Percentiles rank a stretch among this genome's conserved stretches.
Conservation (phyloP, 2,113 vertebrate species). For the Hemicordylus capensis region DNA sequence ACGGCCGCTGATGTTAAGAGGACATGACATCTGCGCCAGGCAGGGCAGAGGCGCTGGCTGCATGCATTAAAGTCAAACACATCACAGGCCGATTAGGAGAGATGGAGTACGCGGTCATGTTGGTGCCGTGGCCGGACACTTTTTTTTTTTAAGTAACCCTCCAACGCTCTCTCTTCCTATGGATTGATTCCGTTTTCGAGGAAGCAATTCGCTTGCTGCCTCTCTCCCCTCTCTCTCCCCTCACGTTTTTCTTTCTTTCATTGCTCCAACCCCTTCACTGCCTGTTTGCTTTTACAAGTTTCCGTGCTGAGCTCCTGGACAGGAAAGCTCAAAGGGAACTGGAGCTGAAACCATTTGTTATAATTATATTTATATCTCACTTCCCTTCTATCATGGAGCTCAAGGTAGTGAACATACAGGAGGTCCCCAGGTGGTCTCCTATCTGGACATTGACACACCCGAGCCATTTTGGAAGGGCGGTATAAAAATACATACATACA, state of each 20-base stretch:
- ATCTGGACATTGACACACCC: no score
- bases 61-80: conserved; percentile 88
- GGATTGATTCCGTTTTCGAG: conserved; percentile 68
- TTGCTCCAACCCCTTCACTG: conserved; percentile 10
- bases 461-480: no score
- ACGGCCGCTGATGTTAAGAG: conserved; percentile 93
- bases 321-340: conserved; percentile 44
- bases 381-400: no score
- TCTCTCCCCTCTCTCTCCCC: conserved; percentile 24
- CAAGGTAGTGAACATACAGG: no score
- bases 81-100: conserved; percentile 74
- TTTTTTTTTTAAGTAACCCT: conserved; percentile 45
- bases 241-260: conserved; percentile 20
- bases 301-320: conserved; percentile 25
- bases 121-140: conserved; percentile 5
- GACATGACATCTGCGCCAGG: conserved; percentile 91
- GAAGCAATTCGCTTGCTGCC: conserved; percentile 45
- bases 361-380: no score
- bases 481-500: no score
- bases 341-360: no score
- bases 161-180: conserved; percentile 55
- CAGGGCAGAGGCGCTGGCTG: conserved; percentile 87
- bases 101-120: conserved; percentile 47
- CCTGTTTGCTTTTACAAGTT: neutral
- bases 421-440: no score